phyloP scores from a whole-genome alignment of 92 coral and sea anemone genomes.

The Umimayanthus chanpuru region DNA sequence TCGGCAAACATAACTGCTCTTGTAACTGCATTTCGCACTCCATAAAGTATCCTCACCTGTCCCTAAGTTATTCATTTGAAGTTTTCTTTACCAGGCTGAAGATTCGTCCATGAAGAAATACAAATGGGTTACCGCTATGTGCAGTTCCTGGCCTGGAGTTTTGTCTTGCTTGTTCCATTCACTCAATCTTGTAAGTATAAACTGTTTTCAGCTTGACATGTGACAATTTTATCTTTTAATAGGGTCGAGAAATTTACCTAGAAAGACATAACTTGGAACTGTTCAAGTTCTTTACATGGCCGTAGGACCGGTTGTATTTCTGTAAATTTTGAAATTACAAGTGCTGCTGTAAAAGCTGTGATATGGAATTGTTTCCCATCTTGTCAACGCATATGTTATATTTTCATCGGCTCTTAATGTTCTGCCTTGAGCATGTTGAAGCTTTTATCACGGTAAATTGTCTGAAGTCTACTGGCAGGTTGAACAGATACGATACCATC shows the following conservation, averaged over 20 bases:
- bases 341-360: background rate
- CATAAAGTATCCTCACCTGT: slow-evolving; percentile 5
- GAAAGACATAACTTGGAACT: background rate
- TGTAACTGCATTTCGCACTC: slow-evolving; percentile 18
- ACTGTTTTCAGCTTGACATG: background rate
- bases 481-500: slow-evolving; percentile 49
- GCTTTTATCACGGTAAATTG: slow-evolving; percentile 70
- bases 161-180: slow-evolving; percentile 16
- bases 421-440: slow-evolving; percentile 27
- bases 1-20: slow-evolving; percentile 8
- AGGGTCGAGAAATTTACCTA: background rate
- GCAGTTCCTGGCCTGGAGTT: slow-evolving; percentile 29
- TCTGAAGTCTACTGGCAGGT: slow-evolving; percentile 28
- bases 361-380: background rate
- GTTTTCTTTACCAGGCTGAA: slow-evolving; percentile 20
- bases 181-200: slow-evolving; percentile 7
- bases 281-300: background rate
- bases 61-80: slow-evolving; percentile 5
- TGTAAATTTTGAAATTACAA: background rate
- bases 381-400: slow-evolving; percentile 6
- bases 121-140: slow-evolving; percentile 36
- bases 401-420: slow-evolving; percentile 6
- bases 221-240: background rate
- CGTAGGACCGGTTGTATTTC: background rate
- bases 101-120: slow-evolving; percentile 39